Conservation (phyloP, 2,888 invertebrate species). For the Glyphotaelius pellucidus region DNA sequence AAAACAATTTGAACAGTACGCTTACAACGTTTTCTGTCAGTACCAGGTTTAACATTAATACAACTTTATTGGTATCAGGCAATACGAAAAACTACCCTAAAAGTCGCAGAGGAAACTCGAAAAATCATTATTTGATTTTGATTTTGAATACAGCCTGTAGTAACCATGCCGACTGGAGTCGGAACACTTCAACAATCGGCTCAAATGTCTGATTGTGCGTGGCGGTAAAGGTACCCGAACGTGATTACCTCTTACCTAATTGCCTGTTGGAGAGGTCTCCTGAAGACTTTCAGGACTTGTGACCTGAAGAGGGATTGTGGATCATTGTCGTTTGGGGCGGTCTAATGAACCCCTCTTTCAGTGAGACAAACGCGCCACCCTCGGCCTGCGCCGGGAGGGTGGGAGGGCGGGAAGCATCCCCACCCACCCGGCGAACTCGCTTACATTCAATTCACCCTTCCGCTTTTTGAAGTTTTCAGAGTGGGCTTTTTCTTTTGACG, state of each 20-base stretch:
- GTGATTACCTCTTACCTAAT: slow-evolving; percentile 47
- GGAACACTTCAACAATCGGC: not conserved
- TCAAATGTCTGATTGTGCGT: slow-evolving; percentile 34
- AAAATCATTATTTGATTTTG: not conserved
- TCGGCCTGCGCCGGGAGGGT: not conserved
- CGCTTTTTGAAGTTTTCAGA: slow-evolving; percentile 36
- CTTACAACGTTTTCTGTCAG: not conserved
- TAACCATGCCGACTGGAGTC: not conserved
- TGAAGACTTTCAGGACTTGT: slow-evolving; percentile 30
- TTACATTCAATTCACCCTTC: slow-evolving; percentile 33
- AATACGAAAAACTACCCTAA: not conserved
- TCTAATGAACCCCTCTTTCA: slow-evolving; percentile 63
- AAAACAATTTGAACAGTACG: not conserved
- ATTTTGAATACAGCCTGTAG: not conserved
- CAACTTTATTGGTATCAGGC: not conserved
- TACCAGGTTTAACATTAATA: not conserved
- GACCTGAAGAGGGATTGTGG: slow-evolving; percentile 51
- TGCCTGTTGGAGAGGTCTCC: slow-evolving; percentile 32
- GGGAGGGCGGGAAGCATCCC: not conserved
- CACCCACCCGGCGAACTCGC: slow-evolving; percentile 18
- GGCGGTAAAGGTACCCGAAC: slow-evolving; percentile 16
- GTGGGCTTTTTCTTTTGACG: slow-evolving; percentile 51
- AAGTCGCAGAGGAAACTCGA: not conserved
- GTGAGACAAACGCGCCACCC: slow-evolving; percentile 61
- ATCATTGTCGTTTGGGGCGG: slow-evolving; percentile 61